These are phyloP conservation scores for Peromyscus polionotus DNA, from an alignment of 2,113 vertebrate species.

Conservation along the genomic window DNA sequence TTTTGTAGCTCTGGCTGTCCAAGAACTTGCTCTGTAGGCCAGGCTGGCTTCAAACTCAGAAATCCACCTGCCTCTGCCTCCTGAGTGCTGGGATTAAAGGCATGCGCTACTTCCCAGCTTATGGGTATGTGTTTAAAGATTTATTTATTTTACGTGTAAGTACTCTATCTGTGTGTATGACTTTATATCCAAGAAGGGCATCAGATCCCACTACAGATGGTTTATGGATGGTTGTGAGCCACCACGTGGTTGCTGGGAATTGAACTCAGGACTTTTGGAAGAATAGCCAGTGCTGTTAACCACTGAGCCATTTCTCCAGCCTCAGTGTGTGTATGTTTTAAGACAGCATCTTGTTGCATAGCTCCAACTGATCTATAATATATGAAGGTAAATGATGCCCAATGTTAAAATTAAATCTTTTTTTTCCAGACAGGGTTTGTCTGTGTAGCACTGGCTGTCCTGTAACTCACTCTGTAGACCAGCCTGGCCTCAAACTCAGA, in stretches of 20 bases:
- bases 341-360: not conserved
- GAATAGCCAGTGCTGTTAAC: not conserved
- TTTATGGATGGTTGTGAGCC: not conserved
- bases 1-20: not conserved
- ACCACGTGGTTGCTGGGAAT: not conserved
- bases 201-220: not conserved
- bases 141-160: not conserved
- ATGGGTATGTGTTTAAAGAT: not conserved
- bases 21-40: not conserved
- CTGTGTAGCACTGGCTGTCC: not conserved
- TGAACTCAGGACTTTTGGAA: not conserved
- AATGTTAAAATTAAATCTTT: conserved; percentile 33
- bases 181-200: not conserved
- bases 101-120: not conserved
- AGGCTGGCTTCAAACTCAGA: not conserved
- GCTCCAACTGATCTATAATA: not conserved
- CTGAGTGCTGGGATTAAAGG: not conserved
- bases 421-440: not conserved
- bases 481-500: not conserved
- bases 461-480: not conserved
- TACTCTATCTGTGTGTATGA: not conserved
- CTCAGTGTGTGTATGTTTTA: not conserved
- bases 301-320: not conserved
- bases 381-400: not conserved
- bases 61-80: not conserved